phyloP scores from a whole-genome alignment of 92 coral and sea anemone species.

The Epizoanthus ramosus region DNA sequence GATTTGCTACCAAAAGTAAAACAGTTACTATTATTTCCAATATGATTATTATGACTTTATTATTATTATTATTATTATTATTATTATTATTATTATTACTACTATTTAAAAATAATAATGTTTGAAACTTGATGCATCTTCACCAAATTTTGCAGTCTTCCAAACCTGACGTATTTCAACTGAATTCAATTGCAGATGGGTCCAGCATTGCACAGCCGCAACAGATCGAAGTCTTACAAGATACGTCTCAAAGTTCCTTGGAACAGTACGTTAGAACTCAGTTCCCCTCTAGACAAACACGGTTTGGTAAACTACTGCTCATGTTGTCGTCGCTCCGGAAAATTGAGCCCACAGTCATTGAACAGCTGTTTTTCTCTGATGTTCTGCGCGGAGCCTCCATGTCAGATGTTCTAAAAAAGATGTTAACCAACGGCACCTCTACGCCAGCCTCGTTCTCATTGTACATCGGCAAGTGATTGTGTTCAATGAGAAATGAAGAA shows the following conservation, averaged over 20 bases:
- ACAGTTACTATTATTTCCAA: no score
- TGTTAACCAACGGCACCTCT: constrained; percentile 65
- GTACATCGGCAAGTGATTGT: constrained; percentile 10
- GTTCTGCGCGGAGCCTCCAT: constrained; percentile 92
- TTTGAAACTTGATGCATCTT: no score
- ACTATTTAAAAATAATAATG: no score
- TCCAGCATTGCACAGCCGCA: constrained; percentile 80
- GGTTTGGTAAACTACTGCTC: constrained; percentile 87
- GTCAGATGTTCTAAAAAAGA: constrained; percentile 84
- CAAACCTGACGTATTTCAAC: background rate
- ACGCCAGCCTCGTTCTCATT: constrained; percentile 41
- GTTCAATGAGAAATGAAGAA: no score
- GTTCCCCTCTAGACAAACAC: constrained; percentile 79
- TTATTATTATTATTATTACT: no score
- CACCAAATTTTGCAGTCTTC: background rate
- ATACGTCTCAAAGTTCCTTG: constrained; percentile 89
- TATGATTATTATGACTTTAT: no score
- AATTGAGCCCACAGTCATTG: constrained; percentile 83
- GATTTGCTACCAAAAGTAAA: no score
- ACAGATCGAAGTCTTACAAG: constrained; percentile 83
- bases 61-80: no score
- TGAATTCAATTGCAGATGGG: constrained; percentile 57
- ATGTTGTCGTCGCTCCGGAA: constrained; percentile 85
- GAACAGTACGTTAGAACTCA: constrained; percentile 86
- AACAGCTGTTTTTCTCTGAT: constrained; percentile 89